A percentile compares a stretch with the other conserved stretches of the same genome.
These are phyloP conservation scores for Phacellophora camtschatica DNA, from an alignment of 30 jellyfish, hydroid and myxozoan genomes.

Conservation along the genomic window DNA sequence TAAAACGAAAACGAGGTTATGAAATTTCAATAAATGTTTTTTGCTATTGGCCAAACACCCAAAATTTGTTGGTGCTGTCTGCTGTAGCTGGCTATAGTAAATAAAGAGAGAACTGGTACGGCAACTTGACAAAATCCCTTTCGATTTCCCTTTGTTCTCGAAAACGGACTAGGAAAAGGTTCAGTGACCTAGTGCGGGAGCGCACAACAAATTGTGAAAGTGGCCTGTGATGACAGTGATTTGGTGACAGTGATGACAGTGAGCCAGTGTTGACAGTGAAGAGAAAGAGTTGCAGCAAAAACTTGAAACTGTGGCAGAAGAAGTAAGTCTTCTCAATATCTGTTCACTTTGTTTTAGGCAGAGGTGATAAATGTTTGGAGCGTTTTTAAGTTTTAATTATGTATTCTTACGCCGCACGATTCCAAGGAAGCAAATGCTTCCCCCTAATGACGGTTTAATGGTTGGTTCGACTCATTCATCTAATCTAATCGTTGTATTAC, in stretches of 20 bases:
- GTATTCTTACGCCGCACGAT: too few species aligned
- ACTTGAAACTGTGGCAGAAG: constrained; percentile 1
- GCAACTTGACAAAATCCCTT: not conserved
- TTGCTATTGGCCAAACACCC: too few species aligned
- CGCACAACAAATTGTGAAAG: not conserved
- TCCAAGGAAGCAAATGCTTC: too few species aligned
- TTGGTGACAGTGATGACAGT: too few species aligned
- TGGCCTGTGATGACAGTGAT: constrained; percentile 6
- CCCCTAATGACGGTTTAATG: too few species aligned
- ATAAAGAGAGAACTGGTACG: not conserved
- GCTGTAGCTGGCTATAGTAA: too few species aligned
- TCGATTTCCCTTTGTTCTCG: not conserved
- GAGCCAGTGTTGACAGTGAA: not conserved
- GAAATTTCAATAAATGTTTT: too few species aligned
- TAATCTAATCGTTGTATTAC: too few species aligned
- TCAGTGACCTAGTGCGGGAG: not conserved
- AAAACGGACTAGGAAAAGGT: not conserved
- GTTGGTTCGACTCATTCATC: too few species aligned
- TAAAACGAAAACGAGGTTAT: too few species aligned
- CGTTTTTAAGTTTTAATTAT: too few species aligned
- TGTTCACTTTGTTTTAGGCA: constrained; percentile 15
- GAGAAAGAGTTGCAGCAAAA: not conserved
- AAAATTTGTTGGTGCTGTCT: too few species aligned
- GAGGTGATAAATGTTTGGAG: constrained; percentile 9
- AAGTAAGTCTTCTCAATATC: constrained; percentile 17